phyloP scores from a whole-genome alignment of 2,797 vertebrate genomes.

The Melanotaenia maccullochi region DNA sequence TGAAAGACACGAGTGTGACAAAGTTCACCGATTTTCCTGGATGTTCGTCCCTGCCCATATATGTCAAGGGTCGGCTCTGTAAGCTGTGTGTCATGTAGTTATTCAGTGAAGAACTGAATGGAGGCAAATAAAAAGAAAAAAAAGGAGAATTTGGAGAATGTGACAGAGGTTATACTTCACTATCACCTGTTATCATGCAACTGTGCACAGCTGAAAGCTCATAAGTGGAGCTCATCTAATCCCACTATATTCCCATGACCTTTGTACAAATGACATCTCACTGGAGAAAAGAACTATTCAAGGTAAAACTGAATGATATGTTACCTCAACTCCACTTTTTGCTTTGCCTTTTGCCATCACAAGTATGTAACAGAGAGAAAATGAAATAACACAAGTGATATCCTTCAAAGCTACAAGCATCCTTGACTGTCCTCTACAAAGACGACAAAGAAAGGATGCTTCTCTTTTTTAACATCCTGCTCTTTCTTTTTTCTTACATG shows the following conservation, averaged over 20 bases:
- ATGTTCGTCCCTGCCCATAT: no score
- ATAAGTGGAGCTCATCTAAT: not conserved
- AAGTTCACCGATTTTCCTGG: no score
- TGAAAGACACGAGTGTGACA: no score
- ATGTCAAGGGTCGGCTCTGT: no score
- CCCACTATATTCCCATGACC: constrained; percentile 8
- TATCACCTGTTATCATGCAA: constrained; percentile 6
- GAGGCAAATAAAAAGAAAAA: not conserved
- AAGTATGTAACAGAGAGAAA: constrained; percentile 31
- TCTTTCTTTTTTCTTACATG: constrained; percentile 4
- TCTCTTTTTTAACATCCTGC: constrained; percentile 28
- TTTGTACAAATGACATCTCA: not conserved
- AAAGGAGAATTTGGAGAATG: not conserved
- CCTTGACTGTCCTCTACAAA: constrained; percentile 52
- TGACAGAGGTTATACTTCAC: constrained; percentile 4
- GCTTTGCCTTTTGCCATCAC: constrained; percentile 9
- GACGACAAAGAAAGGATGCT: constrained; percentile 33
- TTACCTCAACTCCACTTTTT: constrained; percentile 18
- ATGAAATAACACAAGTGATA: constrained; percentile 34
- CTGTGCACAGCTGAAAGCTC: constrained; percentile 1
- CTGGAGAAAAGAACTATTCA: constrained; percentile 11
- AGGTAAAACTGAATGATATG: constrained; percentile 3
- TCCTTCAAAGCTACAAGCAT: constrained; percentile 45
- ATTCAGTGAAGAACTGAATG: not conserved
- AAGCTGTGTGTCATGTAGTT: not conserved